Evolutionary conservation across 2,888 invertebrate genomes (phyloP), one percentile per base, ranked within the genome.

Genomic region (Spisula solida): DNA sequence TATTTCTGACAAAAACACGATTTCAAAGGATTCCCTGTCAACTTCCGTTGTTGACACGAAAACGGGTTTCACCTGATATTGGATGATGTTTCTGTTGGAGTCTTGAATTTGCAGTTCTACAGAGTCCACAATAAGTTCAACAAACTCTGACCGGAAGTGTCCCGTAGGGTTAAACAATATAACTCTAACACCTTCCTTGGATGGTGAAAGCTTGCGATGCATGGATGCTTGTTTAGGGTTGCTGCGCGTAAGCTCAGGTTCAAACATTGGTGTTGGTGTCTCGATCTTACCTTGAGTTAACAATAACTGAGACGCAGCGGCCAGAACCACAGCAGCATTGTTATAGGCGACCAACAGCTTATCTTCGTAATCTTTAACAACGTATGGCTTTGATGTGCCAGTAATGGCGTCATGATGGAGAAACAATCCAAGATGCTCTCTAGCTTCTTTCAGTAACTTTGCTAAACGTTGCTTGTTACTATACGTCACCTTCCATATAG

Each of bases 391-490:
- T 0, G 99, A 98, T 0, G 99, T 99, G 8, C 99, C 99, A 0
- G 99, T 99, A 86, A 99, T 99, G 16, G 99, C 99, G 96, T 99
- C 99, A 96, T 99, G 99, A 96, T 99, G 99, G 96, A 99, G 99
- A 96, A 99, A 99, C 16, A 99, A 97, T 0, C 98, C 99, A 90
- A 99, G 97, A 96, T 98, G 98, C 70, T 98, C 97, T 81, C 99
- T 0, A 98, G 98, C 94, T 80, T 93, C 29, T 90, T 94, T 93
- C 82, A 96, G 90, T 55, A 92, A 88, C 34, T 89, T 90, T 10
- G 94, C 84, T 75, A 85, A 88, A 47, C 93, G 92, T 75, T 93
- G 88, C 51, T 92, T 91, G 41, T 90, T 89, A 16, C 88, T 85
- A 55, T 92, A 93, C 8, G 89, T 80, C 16, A 87, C 80, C 16